Evolutionary conservation across 30 jellyfish, hydroid and myxozoan species (phyloP).

Genomic region (Aurelia sp.): DNA sequence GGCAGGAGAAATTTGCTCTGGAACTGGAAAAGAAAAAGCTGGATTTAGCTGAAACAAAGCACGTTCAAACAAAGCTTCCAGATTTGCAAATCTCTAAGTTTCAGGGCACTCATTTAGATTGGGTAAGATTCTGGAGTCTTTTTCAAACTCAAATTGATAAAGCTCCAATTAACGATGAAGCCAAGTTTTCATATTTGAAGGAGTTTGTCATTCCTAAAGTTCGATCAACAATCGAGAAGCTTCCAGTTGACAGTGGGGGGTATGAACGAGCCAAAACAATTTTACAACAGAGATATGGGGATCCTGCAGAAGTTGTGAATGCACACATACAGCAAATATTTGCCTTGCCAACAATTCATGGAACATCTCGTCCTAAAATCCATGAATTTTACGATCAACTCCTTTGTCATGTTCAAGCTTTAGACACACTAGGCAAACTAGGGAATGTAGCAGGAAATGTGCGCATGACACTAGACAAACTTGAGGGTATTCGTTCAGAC

Average conservation of each 20-base stretch:
- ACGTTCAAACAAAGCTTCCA: slow-evolving; percentile 52
- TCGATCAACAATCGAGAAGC: slow-evolving; percentile 36
- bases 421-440: background rate
- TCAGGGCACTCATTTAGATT: slow-evolving; percentile 69
- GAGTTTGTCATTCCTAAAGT: background rate
- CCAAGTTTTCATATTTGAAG: background rate
- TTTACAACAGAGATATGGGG: slow-evolving; percentile 46
- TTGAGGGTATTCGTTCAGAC: slow-evolving; percentile 61
- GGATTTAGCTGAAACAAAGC: slow-evolving; percentile 40
- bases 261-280: slow-evolving; percentile 64
- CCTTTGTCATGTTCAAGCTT: slow-evolving; percentile 65
- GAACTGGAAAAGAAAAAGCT: slow-evolving; percentile 52
- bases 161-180: slow-evolving; percentile 24
- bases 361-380: slow-evolving; percentile 19
- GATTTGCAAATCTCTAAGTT: slow-evolving; percentile 50
- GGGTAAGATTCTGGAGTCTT: slow-evolving; percentile 67
- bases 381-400: slow-evolving; percentile 73
- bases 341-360: background rate
- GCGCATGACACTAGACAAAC: slow-evolving; percentile 67
- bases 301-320: slow-evolving; percentile 53
- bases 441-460: background rate
- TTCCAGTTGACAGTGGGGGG: slow-evolving; percentile 56
- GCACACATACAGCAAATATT: slow-evolving; percentile 71
- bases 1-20: slow-evolving; percentile 32
- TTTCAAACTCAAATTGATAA: slow-evolving; percentile 60